Evolutionary conservation across 2,113 vertebrate genomes (phyloP).

Genomic region (Plectropomus leopardus): DNA sequence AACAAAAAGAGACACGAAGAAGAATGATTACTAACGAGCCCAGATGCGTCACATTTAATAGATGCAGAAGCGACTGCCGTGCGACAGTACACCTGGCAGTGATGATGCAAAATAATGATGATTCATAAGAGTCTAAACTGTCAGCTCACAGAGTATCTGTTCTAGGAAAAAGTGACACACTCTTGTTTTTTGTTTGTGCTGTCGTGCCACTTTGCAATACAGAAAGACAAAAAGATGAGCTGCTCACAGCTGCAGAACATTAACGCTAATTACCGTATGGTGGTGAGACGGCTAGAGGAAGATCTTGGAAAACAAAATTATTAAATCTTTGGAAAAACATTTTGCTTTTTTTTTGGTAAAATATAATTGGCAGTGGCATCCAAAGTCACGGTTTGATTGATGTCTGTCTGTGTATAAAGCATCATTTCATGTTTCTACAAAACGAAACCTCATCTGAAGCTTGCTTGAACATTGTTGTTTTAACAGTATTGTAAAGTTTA

Average conservation of each 20-base stretch:
- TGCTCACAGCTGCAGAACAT: conserved; percentile 22
- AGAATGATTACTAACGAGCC: background rate
- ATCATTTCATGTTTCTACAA: background rate
- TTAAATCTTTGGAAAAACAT: conserved; percentile 29
- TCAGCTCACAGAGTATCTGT: background rate
- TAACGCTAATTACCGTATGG: conserved; percentile 23
- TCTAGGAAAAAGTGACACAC: background rate
- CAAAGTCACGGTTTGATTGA: conserved; percentile 20
- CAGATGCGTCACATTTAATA: background rate
- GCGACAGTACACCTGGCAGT: conserved; percentile 1
- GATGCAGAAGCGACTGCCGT: background rate
- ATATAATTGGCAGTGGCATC: conserved; percentile 24
- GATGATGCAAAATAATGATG: background rate
- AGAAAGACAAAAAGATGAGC: conserved; percentile 11
- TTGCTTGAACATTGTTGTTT: background rate
- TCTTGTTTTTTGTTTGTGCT: background rate
- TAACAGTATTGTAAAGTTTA: background rate
- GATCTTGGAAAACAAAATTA: conserved; percentile 7
- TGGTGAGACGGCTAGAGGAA: background rate
- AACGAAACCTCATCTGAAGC: background rate
- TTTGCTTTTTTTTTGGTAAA: conserved; percentile 28
- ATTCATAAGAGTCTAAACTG: conserved; percentile 20
- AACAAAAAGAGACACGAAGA: background rate
- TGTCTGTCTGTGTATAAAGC: background rate
- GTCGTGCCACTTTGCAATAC: background rate